Percentiles rank a stretch among this genome's conserved stretches.
Conservation (phyloP, 1,140 invertebrate genomes). For the Olivierus martensii region DNA sequence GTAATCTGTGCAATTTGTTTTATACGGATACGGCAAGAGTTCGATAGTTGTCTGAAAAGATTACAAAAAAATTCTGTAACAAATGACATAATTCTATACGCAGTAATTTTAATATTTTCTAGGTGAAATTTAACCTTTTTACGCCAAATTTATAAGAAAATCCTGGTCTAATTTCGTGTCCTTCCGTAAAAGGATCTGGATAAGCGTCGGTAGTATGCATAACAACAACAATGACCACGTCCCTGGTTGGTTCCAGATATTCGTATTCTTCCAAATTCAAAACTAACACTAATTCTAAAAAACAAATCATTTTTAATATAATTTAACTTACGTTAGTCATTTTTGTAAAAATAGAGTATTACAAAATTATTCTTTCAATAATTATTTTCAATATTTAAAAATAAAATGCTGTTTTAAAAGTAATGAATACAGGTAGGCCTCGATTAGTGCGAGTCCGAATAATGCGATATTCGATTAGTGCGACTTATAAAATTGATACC, state of each 20-base stretch:
- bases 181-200: conserved; percentile 12
- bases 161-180: conserved; percentile 9
- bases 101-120: neutral
- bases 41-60: conserved; percentile 4
- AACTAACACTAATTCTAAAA: conserved; percentile 8
- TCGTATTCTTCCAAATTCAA: conserved; percentile 11
- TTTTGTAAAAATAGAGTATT: no score
- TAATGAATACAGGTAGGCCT: no score
- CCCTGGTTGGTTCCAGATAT: conserved; percentile 9
- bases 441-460: no score
- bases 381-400: no score
- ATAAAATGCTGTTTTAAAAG: no score
- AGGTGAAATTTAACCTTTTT: neutral
- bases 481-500: no score
- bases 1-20: conserved; percentile 10
- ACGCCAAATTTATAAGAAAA: conserved; percentile 11
- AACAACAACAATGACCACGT: conserved; percentile 5
- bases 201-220: conserved; percentile 11
- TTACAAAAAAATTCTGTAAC: no score
- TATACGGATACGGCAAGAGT: conserved; percentile 11
- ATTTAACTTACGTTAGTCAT: no score
- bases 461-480: no score
- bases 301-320: no score
- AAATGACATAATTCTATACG: no score
- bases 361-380: no score